Base-by-base conservation (phyloP, 2,888 invertebrate species). In the Rosalia funebris region DNA sequence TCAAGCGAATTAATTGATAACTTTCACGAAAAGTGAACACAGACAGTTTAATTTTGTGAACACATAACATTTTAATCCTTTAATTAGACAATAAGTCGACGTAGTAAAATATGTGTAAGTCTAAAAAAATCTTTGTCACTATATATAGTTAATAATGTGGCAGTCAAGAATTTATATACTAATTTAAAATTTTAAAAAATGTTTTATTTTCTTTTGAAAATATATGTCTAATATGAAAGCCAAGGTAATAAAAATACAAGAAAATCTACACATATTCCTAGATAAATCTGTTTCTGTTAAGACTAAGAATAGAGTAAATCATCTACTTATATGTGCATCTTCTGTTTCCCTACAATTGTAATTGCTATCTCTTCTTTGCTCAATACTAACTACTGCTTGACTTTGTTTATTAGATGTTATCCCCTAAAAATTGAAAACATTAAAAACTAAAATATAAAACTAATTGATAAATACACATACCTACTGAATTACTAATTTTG, bases 241-340 rank as follows among this genome's bases (percentile, higher is more conserved):
- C 61, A 70, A 68, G 65, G 70, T 70, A 69, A 71, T 63, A 71
- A 71, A 71, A 71, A 71, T 71, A 71, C 68, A 68, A 70, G 55
- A 57, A 57, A 53, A 39, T 67, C 62, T 59, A 57, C 56, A 55
- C 61, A 58, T 54, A 56, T 52, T 48, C 47, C 55, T 56, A 47
- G 47, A 46, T 46, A 52, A 19, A 45, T 55, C 19, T n/a, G 45
- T 50, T 57, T 56, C 45, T 42, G 55, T 54, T 46, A 42, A 39
- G 62, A 67, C 63, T 61, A 62, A 57, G 59, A 66, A 68, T 60
- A 54, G 47, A 62, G 57, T 47, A 63, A 65, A 63, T 60, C 69
- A 80, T 74, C 80, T 79, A 75, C 72, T 71, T 67, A 79, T 75
- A 65, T 80, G 79, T 72, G 79, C 78, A 73, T 80, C 77, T 71